phyloP scores from a whole-genome alignment of 2,113 vertebrate genomes.

The Cyanoliseus patagonus region DNA sequence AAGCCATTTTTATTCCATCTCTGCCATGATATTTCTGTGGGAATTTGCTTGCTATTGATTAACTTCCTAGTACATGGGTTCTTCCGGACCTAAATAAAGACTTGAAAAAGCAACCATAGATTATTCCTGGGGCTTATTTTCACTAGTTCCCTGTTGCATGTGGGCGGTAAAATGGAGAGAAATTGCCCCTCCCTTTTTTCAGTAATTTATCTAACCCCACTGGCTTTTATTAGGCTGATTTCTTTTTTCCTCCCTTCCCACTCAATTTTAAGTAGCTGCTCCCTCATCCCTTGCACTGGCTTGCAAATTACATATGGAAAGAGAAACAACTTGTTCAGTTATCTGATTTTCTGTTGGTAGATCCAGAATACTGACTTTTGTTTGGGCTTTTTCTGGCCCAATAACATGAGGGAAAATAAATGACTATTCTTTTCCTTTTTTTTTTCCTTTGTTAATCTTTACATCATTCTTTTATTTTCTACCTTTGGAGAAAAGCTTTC shows the following conservation, averaged over 20 bases:
- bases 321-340: not conserved
- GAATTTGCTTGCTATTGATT: not conserved
- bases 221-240: not conserved
- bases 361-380: not conserved
- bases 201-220: constrained; percentile 20
- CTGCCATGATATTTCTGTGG: not conserved
- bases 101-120: not conserved
- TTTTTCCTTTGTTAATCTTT: not conserved
- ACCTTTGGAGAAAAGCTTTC: not conserved
- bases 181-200: constrained; percentile 20
- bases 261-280: not conserved
- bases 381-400: not conserved
- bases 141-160: not conserved
- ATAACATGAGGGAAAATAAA: not conserved
- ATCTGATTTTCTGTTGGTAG: not conserved
- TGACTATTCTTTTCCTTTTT: rapidly evolving
- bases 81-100: not conserved
- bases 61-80: not conserved
- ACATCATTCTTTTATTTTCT: not conserved
- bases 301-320: not conserved
- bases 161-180: not conserved
- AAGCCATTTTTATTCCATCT: not conserved
- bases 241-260: constrained; percentile 22
- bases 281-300: not conserved
- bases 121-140: not conserved